Percentiles rank a stretch among this genome's conserved stretches.
phyloP scores from a whole-genome alignment of 2,113 vertebrate genomes.

The Stigmatopora argus region DNA sequence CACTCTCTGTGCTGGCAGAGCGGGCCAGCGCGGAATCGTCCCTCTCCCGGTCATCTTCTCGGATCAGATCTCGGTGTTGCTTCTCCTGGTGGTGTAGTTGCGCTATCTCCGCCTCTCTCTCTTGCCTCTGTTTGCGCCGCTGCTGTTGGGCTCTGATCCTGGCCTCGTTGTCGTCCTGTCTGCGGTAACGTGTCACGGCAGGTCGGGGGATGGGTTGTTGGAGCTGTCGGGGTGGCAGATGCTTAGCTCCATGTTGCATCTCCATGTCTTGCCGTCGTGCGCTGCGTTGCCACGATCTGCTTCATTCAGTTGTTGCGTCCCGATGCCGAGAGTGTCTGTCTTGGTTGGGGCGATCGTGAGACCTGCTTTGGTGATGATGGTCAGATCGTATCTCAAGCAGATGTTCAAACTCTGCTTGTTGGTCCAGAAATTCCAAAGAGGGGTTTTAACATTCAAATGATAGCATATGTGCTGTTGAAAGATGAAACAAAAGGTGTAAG shows the following conservation, averaged over 20 bases:
- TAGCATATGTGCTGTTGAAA: too few species aligned
- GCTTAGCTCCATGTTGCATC: constrained; percentile 45
- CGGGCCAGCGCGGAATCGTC: constrained; percentile 74
- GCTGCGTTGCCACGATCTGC: constrained; percentile 15
- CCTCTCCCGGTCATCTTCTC: constrained; percentile 76
- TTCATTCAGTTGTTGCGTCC: constrained; percentile 40
- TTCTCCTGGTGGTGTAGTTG: constrained; percentile 39
- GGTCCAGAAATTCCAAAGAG: too few species aligned
- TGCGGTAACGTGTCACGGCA: constrained; percentile 65
- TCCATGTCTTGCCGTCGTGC: constrained; percentile 46
- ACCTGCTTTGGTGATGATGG: constrained; percentile 39
- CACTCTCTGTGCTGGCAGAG: constrained; percentile 91
- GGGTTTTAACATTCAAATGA: too few species aligned
- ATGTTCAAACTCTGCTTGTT: constrained; percentile 60
- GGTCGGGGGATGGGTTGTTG: constrained; percentile 58
- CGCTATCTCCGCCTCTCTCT: constrained; percentile 56
- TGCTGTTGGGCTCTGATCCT: constrained; percentile 64
- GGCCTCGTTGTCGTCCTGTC: constrained; percentile 69
- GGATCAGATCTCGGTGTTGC: constrained; percentile 30
- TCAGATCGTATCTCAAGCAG: constrained; percentile 79
- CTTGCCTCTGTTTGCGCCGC: constrained; percentile 61
- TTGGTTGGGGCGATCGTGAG: constrained; percentile 53
- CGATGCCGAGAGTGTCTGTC: constrained; percentile 52
- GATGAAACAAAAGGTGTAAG: too few species aligned
- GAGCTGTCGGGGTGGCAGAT: neutral